Evolutionary conservation across 2,797 vertebrate genomes (phyloP), one percentile per base, ranked within the genome.

Genomic region (Trachops cirrhosus): DNA sequence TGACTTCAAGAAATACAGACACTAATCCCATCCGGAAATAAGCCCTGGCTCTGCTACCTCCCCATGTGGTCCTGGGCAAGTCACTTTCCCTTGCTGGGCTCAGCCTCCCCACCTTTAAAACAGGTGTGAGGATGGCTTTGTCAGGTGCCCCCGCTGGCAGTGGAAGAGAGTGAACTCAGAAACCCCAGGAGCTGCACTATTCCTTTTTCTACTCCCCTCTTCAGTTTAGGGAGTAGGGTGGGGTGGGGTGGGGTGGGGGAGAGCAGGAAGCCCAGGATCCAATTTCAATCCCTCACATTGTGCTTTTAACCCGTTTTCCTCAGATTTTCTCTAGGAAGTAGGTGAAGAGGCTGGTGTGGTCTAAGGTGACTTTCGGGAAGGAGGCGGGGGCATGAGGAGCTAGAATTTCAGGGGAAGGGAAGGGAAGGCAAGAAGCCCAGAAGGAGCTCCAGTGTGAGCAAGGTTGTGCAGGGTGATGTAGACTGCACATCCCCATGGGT

Each of bases 241-340:
- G 21, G 5, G 12, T 15, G 54, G 59, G 37, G 37, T 16, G 59
- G 41, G 26, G 37, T 16, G 2, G 75, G n/a, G 50, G 3, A 52
- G 2, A 15, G 48, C 29, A 34, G 39, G 32, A 89, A 89, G 50
- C 34, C 26, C 9, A 18, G 41, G 57, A 75, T 91, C 73, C 41
- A 32, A 19, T 70, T 80, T 62, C 70, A 94, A 0, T 70, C 37
- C 77, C 41, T 86, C 52, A 32, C 1, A 0, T 24, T 54, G 77
- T 70, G 67, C 48, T 87, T 29, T 2, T 2, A 54, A 46, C 52
- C 86, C 73, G 54, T 67, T 89, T 70, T 57, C 82, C 54, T 32
- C 9, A 34, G 46, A n/a, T 59, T 82, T 94, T 86, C 57, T 95
- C 59, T 50, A 73, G 48, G 57, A 95, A 68, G 39, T 52, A 86